Conservation (phyloP, 2,888 invertebrate species). For the Drosophila testacea region DNA sequence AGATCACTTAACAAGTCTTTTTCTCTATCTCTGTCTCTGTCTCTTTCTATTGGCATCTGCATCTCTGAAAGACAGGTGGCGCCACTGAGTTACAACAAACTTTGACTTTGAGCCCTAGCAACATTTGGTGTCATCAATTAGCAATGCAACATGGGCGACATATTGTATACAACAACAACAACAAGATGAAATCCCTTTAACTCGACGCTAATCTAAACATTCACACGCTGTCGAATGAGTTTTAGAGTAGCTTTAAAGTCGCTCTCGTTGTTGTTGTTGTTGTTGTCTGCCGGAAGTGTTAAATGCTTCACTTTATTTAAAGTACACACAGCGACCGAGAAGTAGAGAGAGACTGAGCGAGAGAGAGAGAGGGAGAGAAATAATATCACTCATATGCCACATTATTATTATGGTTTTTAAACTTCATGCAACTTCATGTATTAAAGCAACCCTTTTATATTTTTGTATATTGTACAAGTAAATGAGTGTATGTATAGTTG, state of each 20-base stretch:
- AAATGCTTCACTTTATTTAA: conserved; percentile 80
- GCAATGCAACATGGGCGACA: conserved; percentile 14
- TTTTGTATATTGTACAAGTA: conserved; percentile 19
- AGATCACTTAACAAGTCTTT: conserved; percentile 27
- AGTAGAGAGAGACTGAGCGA: conserved; percentile 5
- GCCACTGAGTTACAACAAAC: conserved; percentile 23
- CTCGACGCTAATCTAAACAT: conserved; percentile 59
- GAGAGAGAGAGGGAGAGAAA: conserved; percentile 19
- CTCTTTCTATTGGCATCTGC: not conserved
- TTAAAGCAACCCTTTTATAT: conserved; percentile 53
- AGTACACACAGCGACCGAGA: conserved; percentile 57
- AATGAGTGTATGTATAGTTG: not conserved
- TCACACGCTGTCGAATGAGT: conserved; percentile 68
- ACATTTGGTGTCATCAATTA: conserved; percentile 20
- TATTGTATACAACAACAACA: not conserved
- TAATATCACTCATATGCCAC: conserved; percentile 74
- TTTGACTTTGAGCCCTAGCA: conserved; percentile 3
- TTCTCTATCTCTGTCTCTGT: not conserved
- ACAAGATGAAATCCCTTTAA: conserved; percentile 7
- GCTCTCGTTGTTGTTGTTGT: conserved; percentile 45
- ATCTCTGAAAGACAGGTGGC: conserved; percentile 36
- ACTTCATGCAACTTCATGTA: conserved; percentile 35
- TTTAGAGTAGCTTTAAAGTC: conserved; percentile 35
- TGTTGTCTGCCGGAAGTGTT: conserved; percentile 76
- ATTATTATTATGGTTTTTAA: conserved; percentile 71